phyloP scores from a whole-genome alignment of 2,888 invertebrate genomes.

The Metopia argyrocephala region DNA sequence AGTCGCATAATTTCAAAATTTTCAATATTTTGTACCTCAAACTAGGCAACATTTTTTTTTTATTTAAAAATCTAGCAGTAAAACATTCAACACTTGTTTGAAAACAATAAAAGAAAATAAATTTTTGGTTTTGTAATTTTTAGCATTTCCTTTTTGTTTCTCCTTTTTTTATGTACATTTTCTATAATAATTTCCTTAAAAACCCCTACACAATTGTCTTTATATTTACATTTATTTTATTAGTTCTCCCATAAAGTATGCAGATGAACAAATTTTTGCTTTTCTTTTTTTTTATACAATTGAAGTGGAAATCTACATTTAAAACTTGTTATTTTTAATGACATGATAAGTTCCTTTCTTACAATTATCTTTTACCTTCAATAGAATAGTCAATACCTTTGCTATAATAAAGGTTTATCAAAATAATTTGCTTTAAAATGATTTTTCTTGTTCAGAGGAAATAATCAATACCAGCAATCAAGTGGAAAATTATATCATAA shows the following conservation, averaged over 20 bases:
- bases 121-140: too few relatives aligned
- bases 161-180: background rate
- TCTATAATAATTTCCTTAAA: too few relatives aligned
- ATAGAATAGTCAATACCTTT: too few relatives aligned
- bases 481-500: conserved; percentile 38
- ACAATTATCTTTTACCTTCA: background rate
- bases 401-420: too few relatives aligned
- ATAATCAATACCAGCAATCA: conserved; percentile 43
- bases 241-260: background rate
- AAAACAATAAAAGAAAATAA: background rate
- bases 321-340: conserved; percentile 13
- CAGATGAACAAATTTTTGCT: background rate
- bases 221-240: background rate
- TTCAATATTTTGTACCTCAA: background rate
- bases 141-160: too few relatives aligned
- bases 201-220: too few relatives aligned
- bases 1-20: background rate
- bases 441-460: conserved; percentile 18
- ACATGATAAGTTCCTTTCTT: conserved; percentile 5
- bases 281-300: too few relatives aligned
- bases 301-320: background rate
- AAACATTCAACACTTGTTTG: background rate
- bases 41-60: background rate
- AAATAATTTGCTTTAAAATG: background rate
- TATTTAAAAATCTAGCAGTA: background rate